Evolutionary conservation across 2,888 invertebrate species (phyloP).

Genomic region (Acronicta psi): DNA sequence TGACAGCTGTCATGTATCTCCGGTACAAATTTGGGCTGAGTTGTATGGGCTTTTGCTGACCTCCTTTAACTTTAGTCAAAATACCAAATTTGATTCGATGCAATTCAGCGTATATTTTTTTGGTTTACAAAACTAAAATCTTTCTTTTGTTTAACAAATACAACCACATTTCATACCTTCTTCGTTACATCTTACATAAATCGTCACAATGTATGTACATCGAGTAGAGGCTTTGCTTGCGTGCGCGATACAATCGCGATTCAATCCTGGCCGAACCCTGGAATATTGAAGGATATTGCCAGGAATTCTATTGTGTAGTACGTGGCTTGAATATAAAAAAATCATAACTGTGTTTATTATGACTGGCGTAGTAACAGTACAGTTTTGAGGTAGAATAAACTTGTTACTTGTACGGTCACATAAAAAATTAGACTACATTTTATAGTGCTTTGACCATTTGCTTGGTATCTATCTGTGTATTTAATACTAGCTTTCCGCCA

Average conservation of each 20-base stretch:
- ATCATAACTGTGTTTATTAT: conserved; percentile 20
- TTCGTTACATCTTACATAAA: conserved; percentile 31
- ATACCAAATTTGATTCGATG: no score
- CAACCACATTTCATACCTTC: conserved; percentile 6
- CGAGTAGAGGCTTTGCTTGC: conserved; percentile 29
- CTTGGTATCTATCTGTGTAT: no score
- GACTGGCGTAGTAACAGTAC: conserved; percentile 5
- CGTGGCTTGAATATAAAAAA: conserved; percentile 45
- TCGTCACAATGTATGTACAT: conserved; percentile 41
- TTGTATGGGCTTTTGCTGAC: no score
- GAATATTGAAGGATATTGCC: conserved; percentile 28
- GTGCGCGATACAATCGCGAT: conserved; percentile 44
- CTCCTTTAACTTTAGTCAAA: no score
- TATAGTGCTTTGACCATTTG: no score
- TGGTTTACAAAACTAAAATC: no score
- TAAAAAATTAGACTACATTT: no score
- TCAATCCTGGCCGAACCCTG: conserved; percentile 35
- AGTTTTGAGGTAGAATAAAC: background rate
- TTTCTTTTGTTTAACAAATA: no score
- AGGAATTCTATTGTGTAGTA: conserved; percentile 32
- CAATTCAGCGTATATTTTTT: no score
- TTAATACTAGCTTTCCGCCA: no score
- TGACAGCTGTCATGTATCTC: no score
- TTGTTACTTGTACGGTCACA: background rate
- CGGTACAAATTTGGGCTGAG: no score